phyloP scores from a whole-genome alignment of 2,888 invertebrate genomes.

The Nomada ferruginata region DNA sequence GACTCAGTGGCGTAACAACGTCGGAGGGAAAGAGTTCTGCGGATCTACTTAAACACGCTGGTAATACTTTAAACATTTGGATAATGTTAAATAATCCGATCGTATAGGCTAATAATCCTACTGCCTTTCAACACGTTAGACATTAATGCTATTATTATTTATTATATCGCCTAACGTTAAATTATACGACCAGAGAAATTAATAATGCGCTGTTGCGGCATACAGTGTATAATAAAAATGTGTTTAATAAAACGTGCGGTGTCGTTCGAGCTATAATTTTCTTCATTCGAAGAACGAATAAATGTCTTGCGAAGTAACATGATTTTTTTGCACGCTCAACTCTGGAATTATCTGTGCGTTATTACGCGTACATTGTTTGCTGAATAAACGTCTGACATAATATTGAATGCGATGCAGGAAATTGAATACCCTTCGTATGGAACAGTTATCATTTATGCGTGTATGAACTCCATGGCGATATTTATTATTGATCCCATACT shows the following conservation, averaged over 20 bases:
- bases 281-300: background rate
- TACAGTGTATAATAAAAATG: no score
- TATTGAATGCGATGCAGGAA: slow-evolving; percentile 62
- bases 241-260: no score
- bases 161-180: no score
- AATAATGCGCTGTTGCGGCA: no score
- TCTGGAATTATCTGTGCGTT: slow-evolving; percentile 28
- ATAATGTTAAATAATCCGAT: background rate
- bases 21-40: slow-evolving; percentile 50
- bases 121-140: no score
- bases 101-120: no score
- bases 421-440: slow-evolving; percentile 65
- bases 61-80: slow-evolving; percentile 5
- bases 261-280: no score
- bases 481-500: slow-evolving; percentile 58
- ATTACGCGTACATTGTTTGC: slow-evolving; percentile 37
- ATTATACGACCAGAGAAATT: no score
- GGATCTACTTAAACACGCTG: slow-evolving; percentile 7
- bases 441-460: slow-evolving; percentile 64
- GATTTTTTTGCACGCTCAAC: slow-evolving; percentile 9
- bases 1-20: slow-evolving; percentile 76
- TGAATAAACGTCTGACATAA: slow-evolving; percentile 58
- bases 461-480: slow-evolving; percentile 60
- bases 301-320: background rate
- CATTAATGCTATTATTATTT: no score